Evolutionary conservation across 2,113 vertebrate species (phyloP).

Genomic region (Anguilla japonica): DNA sequence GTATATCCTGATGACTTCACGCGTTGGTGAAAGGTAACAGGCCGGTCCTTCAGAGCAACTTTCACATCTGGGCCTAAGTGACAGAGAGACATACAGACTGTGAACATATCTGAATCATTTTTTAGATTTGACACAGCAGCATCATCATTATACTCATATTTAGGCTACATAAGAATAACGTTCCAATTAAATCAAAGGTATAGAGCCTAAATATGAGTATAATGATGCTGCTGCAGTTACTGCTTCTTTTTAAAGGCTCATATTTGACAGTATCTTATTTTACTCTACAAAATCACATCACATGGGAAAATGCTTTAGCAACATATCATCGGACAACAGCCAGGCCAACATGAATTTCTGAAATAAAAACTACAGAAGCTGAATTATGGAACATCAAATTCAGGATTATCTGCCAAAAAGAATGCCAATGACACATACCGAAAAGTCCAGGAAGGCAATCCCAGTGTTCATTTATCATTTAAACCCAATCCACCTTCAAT

Average conservation of each 20-base stretch:
- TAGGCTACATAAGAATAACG: neutral
- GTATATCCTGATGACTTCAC: conserved; percentile 86
- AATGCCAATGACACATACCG: neutral
- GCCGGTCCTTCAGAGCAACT: conserved; percentile 66
- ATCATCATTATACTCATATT: conserved; percentile 16
- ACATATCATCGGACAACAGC: neutral
- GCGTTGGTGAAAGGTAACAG: conserved; percentile 80
- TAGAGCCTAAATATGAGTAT: conserved; percentile 9
- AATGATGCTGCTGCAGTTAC: neutral
- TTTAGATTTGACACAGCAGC: neutral
- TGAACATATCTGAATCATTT: neutral
- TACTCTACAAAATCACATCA: neutral
- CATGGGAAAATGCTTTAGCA: neutral
- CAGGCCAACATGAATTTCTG: neutral
- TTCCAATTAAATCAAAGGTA: too few relatives aligned
- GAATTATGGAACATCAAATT: neutral
- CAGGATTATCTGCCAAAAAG: neutral
- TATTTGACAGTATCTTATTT: neutral
- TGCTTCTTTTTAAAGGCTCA: too few relatives aligned
- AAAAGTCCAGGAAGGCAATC: neutral
- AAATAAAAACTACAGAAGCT: neutral
- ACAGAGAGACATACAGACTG: neutral
- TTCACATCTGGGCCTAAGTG: conserved; percentile 23
- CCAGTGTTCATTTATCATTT: neutral
- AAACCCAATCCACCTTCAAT: neutral